Percentiles rank a stretch among this genome's conserved stretches.
Evolutionary conservation across 2,797 vertebrate genomes (phyloP).

Genomic region (Micrastur ruficollis): DNA sequence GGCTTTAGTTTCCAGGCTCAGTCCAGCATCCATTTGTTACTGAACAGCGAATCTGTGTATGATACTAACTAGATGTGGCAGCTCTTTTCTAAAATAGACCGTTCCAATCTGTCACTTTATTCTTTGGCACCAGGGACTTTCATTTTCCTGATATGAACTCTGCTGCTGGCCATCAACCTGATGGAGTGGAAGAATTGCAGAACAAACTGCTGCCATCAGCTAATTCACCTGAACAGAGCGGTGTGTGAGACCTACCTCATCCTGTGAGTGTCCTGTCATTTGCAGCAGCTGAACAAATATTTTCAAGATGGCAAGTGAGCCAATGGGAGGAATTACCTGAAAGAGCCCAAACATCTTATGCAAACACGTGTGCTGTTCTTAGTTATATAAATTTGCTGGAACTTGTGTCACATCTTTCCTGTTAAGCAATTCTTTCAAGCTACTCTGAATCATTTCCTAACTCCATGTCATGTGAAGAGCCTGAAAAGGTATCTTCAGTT

Average conservation of each 20-base stretch:
- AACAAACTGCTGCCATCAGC: background rate
- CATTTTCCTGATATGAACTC: constrained; percentile 48
- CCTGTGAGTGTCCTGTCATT: background rate
- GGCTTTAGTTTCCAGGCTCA: background rate
- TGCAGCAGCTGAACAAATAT: background rate
- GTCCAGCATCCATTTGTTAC: constrained; percentile 29
- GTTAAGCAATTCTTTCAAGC: background rate
- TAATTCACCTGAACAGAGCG: background rate
- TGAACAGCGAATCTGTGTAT: background rate
- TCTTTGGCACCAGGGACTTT: constrained; percentile 29
- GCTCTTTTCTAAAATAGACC: constrained; percentile 49
- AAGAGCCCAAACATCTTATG: background rate
- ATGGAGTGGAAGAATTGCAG: background rate
- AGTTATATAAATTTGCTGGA: background rate
- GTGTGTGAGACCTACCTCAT: background rate
- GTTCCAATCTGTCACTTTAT: constrained; percentile 43
- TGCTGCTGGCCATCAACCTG: background rate
- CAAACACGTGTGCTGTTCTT: background rate
- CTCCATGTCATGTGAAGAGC: background rate
- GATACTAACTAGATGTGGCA: constrained; percentile 45
- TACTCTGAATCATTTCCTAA: background rate
- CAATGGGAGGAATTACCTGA: background rate
- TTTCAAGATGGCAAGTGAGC: background rate
- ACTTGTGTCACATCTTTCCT: background rate
- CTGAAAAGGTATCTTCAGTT: background rate